Base-by-base conservation (phyloP, 1,140 invertebrate genomes). In the Penaeus vannamei region DNA sequence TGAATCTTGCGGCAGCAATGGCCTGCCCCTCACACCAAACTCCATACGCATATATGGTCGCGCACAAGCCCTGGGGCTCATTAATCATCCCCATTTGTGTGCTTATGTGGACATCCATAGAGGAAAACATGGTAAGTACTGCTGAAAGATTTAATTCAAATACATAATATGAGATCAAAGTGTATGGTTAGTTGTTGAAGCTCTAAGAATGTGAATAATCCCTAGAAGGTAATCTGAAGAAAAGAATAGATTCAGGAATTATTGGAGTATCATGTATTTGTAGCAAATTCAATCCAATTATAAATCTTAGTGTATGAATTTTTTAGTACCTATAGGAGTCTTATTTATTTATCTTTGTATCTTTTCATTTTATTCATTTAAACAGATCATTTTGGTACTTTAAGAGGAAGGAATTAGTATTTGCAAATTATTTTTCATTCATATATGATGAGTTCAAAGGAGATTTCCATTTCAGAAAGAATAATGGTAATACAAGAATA, bases 1-100 rank as follows among this genome's bases (percentile, higher is more conserved):
- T 88, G 98, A 99, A 94, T 95, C 96, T 85, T 99, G 98, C 94
- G 98, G 98, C 17, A 97, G 96, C 86, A 99, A 99, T 94, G 98
- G 98, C 23, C 94, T 99, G 60, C 98, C 98, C 0, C 93, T 99
- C 20, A 99, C 98, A 4, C 98, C 98, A 29, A 99, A 99, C 94
- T 99, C 98, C 1, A 98, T 99, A 85, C 96, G 97, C 86, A 98
- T 99, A 92, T 94, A 98, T 84, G 98, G 98, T 26, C 95, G 96
- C 92, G 97, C 98, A 83, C 97, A 98, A 92, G 94, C 95, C 79
- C 93, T 99, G 3, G 97, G 97, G 92, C 96, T 95, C 0, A 93
- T 98, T 76, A 93, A 95, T 87, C 97, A 98, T 93, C 94, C 95
- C 17, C 95, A 97, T 94, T 94, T 99, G 61, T 97, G 97, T 92